These are phyloP conservation scores for Diplolepis rosae DNA, from an alignment of 2,888 invertebrate species.

Conservation along the genomic window DNA sequence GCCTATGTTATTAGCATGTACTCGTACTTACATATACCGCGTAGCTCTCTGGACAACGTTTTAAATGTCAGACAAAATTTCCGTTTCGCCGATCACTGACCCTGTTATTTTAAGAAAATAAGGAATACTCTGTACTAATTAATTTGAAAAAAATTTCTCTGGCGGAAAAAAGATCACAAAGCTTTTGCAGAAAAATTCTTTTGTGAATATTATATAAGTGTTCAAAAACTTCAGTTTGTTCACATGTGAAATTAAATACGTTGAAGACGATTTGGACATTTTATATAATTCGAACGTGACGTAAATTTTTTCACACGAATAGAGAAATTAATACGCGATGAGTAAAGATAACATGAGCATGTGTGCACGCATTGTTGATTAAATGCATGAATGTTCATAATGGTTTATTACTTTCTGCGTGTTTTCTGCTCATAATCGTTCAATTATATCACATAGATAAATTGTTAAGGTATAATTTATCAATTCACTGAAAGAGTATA, in stretches of 20 bases:
- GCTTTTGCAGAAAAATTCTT: background rate
- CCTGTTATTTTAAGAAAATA: constrained; percentile 6
- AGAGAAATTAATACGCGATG: background rate
- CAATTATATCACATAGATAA: constrained; percentile 11
- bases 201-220: no score
- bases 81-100: constrained; percentile 15
- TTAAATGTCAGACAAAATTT: constrained; percentile 32
- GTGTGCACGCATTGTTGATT: background rate
- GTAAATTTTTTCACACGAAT: background rate
- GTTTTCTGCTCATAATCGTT: constrained; percentile 21
- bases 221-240: background rate
- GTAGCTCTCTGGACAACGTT: background rate
- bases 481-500: background rate
- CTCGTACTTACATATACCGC: constrained; percentile 1
- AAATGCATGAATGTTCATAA: background rate
- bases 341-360: background rate
- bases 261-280: background rate
- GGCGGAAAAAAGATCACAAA: background rate
- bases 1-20: constrained; percentile 39
- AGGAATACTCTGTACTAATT: background rate
- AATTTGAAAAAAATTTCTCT: no score
- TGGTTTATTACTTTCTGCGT: constrained; percentile 7
- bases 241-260: background rate
- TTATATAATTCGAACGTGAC: constrained; percentile 2
- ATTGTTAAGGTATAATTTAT: background rate